A percentile compares a stretch with the other conserved stretches of the same genome.
Conservation (phyloP, 2,113 vertebrate species). For the Telmatochromis sp. region DNA sequence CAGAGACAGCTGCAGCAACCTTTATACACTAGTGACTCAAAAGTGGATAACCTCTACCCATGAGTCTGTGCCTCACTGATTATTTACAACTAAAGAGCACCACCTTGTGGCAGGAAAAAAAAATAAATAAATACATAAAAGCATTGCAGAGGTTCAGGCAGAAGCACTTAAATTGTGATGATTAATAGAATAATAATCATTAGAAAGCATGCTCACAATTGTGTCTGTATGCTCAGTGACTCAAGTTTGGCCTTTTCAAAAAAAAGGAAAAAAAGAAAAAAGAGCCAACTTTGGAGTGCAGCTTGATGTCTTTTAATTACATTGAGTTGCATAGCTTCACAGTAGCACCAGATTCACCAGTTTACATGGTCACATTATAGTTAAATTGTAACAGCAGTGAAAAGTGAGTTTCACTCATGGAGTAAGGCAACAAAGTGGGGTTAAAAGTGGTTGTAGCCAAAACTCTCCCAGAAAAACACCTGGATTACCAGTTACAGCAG, state of each 20-base stretch:
- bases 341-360: not conserved
- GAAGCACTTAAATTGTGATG: not conserved
- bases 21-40: not conserved
- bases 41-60: not conserved
- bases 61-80: not conserved
- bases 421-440: not conserved
- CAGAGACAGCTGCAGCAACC: not conserved
- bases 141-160: not conserved
- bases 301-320: slow-evolving; percentile 43
- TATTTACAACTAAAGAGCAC: slow-evolving; percentile 29
- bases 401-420: not conserved
- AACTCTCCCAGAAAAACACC: not conserved
- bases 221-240: not conserved
- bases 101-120: slow-evolving; percentile 44
- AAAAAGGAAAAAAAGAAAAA: not conserved
- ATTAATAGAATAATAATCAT: not conserved
- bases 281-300: not conserved
- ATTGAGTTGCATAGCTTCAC: slow-evolving; percentile 34
- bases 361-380: not conserved
- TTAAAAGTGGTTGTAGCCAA: not conserved
- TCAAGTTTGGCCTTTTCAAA: not conserved
- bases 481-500: not conserved
- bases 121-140: not conserved
- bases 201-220: not conserved
- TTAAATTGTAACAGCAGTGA: slow-evolving; percentile 5